Conservation (phyloP, 2,113 vertebrate species). For the Panthera leo region DNA sequence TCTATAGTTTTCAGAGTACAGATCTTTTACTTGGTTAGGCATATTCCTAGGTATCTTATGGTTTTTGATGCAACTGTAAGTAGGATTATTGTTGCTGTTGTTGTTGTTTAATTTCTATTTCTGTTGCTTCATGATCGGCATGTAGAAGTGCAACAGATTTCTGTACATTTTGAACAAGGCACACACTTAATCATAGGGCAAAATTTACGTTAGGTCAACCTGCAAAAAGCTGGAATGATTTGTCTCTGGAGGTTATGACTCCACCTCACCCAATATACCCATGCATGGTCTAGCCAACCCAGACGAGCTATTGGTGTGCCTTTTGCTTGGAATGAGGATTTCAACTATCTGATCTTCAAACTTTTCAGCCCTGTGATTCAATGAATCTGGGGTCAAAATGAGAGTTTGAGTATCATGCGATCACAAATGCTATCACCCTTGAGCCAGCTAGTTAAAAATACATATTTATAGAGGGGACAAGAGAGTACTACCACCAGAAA, state of each 20-base stretch:
- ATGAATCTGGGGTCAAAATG: neutral
- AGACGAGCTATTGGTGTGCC: rapidly evolving
- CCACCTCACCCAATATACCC: rapidly evolving
- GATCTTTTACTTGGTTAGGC: too few relatives aligned
- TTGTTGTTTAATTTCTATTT: too few relatives aligned
- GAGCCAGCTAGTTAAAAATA: neutral
- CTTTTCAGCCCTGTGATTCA: neutral
- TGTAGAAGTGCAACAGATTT: too few relatives aligned
- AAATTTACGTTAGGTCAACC: too few relatives aligned
- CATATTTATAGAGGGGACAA: neutral
- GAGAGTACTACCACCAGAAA: neutral
- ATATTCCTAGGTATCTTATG: too few relatives aligned
- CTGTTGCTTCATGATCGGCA: too few relatives aligned
- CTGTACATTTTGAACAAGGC: neutral
- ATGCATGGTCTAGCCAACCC: neutral
- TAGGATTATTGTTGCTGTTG: too few relatives aligned
- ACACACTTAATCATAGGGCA: too few relatives aligned
- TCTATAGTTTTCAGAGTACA: too few relatives aligned
- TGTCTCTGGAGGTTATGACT: too few relatives aligned
- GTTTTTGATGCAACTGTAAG: too few relatives aligned
- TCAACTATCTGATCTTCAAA: neutral
- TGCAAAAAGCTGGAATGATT: neutral
- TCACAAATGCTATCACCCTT: neutral
- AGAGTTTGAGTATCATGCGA: neutral
- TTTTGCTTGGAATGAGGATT: neutral